Evolutionary conservation across 2,113 vertebrate species (phyloP).

Genomic region (Cryptomyrus ogoouensis): DNA sequence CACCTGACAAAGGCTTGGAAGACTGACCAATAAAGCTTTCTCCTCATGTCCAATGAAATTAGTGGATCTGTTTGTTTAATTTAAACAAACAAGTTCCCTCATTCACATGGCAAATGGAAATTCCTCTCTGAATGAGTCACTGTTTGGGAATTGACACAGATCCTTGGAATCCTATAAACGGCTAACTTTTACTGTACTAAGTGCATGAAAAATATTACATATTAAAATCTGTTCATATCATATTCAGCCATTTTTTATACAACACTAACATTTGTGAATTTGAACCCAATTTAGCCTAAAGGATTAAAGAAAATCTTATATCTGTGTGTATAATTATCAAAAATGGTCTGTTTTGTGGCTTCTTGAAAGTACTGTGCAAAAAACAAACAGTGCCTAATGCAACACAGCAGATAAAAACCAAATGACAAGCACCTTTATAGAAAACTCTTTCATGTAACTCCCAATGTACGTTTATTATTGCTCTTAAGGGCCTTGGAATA

Average conservation of each 20-base stretch:
- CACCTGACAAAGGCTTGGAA: background rate
- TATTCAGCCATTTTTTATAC: background rate
- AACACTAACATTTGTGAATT: background rate
- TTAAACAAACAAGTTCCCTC: background rate
- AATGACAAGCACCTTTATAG: background rate
- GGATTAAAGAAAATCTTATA: background rate
- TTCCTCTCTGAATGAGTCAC: background rate
- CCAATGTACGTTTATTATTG: constrained; percentile 2
- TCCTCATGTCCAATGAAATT: background rate
- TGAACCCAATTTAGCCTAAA: background rate
- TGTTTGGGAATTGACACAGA: background rate
- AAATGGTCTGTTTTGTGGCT: background rate
- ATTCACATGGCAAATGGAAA: background rate
- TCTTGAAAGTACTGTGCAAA: background rate
- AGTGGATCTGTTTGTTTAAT: background rate
- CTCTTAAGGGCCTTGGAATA: background rate
- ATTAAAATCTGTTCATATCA: background rate
- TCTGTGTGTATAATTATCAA: background rate
- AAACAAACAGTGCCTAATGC: background rate
- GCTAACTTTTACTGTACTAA: background rate
- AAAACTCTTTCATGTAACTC: background rate
- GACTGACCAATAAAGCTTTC: background rate
- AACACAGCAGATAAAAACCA: background rate
- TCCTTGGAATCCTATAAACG: background rate
- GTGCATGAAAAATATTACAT: background rate